Conservation (phyloP, 2,797 vertebrate species). For the Cottoperca gobio region DNA sequence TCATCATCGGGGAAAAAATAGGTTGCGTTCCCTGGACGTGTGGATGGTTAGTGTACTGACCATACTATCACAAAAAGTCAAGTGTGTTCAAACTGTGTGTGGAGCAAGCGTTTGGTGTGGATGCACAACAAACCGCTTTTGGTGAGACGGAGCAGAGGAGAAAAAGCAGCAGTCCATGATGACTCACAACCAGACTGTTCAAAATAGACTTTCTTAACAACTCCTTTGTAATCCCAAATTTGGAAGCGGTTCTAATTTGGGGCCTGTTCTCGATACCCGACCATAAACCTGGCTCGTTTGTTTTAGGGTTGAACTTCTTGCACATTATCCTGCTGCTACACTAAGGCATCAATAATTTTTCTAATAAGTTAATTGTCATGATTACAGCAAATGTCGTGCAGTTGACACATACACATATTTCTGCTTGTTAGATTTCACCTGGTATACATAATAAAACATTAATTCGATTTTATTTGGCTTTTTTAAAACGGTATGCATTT, state of each 20-base stretch:
- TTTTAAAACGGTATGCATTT: constrained; percentile 11
- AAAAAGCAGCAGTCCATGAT: neutral
- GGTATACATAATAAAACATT: neutral
- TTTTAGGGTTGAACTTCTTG: neutral
- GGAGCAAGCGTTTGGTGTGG: too few species aligned
- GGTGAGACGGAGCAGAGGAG: too few species aligned
- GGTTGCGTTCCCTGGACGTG: too few species aligned
- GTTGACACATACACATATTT: neutral
- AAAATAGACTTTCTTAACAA: too few species aligned
- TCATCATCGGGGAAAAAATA: too few species aligned
- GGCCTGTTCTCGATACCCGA: neutral
- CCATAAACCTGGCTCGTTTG: neutral
- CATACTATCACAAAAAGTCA: too few species aligned
- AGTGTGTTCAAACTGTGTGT: too few species aligned
- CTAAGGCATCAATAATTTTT: neutral
- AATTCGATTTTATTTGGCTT: neutral
- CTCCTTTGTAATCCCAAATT: neutral
- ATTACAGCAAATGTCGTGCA: neutral
- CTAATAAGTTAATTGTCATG: neutral
- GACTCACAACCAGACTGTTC: too few species aligned
- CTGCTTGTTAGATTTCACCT: constrained; percentile 7
- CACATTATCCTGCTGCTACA: neutral
- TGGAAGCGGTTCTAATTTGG: neutral
- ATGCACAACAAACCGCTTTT: too few species aligned
- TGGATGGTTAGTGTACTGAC: too few species aligned